Evolutionary conservation across 1,140 invertebrate genomes (phyloP).

Genomic region (Dufourea novaeangliae): DNA sequence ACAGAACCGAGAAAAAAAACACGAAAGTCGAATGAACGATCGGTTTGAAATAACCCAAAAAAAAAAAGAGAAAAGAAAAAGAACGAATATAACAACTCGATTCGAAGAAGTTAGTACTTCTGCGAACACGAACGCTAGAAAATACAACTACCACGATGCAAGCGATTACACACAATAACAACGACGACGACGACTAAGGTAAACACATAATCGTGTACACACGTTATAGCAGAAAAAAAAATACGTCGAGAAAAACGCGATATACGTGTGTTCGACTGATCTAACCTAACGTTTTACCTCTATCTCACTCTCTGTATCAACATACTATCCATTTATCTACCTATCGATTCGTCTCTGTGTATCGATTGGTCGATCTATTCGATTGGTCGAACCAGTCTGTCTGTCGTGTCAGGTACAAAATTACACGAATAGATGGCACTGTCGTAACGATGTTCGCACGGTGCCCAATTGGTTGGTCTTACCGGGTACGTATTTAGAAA

Average conservation of each 20-base stretch:
- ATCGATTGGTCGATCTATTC: not conserved
- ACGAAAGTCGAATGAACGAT: too few species aligned
- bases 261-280: not conserved
- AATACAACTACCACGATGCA: too few species aligned
- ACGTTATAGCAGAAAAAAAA: not conserved
- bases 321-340: not conserved
- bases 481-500: slow-evolving; percentile 80
- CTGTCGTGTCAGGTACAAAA: not conserved
- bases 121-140: too few species aligned
- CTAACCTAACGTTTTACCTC: not conserved
- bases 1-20: too few species aligned
- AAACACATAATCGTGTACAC: not conserved
- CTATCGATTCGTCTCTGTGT: not conserved
- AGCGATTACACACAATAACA: not conserved
- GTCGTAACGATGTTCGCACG: slow-evolving; percentile 53
- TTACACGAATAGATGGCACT: slow-evolving; percentile 37
- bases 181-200: not conserved
- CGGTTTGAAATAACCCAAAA: too few species aligned
- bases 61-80: too few species aligned
- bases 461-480: slow-evolving; percentile 63
- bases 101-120: too few species aligned
- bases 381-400: not conserved
- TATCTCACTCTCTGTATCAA: not conserved
- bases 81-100: too few species aligned
- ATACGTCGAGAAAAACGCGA: too few species aligned